Evolutionary conservation across 2,797 vertebrate species (phyloP), one percentile per base, ranked within the genome.

Genomic region (Pachyuromys duprasi): DNA sequence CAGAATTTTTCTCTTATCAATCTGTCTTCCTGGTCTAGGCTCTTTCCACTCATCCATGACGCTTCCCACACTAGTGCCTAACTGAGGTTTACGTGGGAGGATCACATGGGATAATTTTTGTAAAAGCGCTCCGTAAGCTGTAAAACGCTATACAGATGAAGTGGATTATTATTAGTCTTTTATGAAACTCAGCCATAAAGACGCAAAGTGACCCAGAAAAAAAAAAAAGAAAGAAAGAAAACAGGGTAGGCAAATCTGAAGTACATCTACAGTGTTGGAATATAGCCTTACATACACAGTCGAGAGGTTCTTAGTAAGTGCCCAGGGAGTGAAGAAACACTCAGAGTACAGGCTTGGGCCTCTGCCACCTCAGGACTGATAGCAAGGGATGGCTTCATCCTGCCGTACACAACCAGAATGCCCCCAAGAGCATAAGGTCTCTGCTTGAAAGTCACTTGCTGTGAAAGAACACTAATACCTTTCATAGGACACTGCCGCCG

Each of bases 151-250:
- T 62, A 95, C 75, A 94, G 93, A 95, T 39, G 49, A 96, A 95
- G 70, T 6, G 33, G 89, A 94, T 96, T 91, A 96, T 94, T 95
- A 93, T 76, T 91, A 79, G 94, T 91, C 88, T 93, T 96, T 95
- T 88, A 95, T 36, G 80, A 96, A 95, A 75, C 67, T 57, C 82
- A 95, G 67, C 36, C 65, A 95, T 92, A 91, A 92, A 95, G 93
- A 96, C 57, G 60, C 88, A 96, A 96, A 94, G 65, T 94, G 92
- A 95, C 93, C 88, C 92, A 94, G 94, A 96, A 96, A 93, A 63
- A 60, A 96, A 83, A 72, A 89, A n/a, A n/a, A n/a, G n/a, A n/a
- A n/a, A 92, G 94, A 91, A 95, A 89, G 81, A 92, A 95, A 96
- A 93, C 80, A 86, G 67, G 60, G 36, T 80, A 91, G 95, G 87